Conservation (phyloP, 2,888 invertebrate genomes). For the Clivina fossor region DNA sequence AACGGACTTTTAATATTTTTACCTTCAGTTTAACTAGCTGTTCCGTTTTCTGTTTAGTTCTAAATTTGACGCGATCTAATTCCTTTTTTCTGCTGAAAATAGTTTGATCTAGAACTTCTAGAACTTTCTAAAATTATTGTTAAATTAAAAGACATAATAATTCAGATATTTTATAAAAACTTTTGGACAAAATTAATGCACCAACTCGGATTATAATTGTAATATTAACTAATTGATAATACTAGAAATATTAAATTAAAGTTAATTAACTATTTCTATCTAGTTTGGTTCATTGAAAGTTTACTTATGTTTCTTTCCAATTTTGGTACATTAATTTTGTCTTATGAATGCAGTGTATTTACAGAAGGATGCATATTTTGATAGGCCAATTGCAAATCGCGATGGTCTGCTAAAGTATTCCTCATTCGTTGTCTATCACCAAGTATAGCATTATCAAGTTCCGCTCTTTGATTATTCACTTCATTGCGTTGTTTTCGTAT, state of each 20-base stretch:
- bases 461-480: slow-evolving; percentile 58
- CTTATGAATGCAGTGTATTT: too few species aligned
- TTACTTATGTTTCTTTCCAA: too few species aligned
- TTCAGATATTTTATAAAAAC: too few species aligned
- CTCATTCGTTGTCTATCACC: slow-evolving; percentile 64
- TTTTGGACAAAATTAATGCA: too few species aligned
- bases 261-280: too few species aligned
- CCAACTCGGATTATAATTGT: too few species aligned
- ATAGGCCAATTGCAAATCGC: slow-evolving; percentile 61
- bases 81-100: slow-evolving; percentile 65
- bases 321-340: too few species aligned
- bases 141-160: too few species aligned
- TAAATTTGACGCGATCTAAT: slow-evolving; percentile 62
- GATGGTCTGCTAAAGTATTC: slow-evolving; percentile 61
- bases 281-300: too few species aligned
- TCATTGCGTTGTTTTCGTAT: slow-evolving; percentile 60
- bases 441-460: slow-evolving; percentile 60
- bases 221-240: too few species aligned
- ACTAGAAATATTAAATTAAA: too few species aligned
- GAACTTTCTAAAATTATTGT: slow-evolving; percentile 63
- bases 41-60: slow-evolving; percentile 63
- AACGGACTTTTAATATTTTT: too few species aligned
- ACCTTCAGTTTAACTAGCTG: slow-evolving; percentile 62
- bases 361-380: slow-evolving; percentile 52
- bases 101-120: slow-evolving; percentile 63